Percentiles rank a stretch among this genome's conserved stretches.
Evolutionary conservation across 2,113 vertebrate genomes (phyloP).

Genomic region (Myocastor coypus): DNA sequence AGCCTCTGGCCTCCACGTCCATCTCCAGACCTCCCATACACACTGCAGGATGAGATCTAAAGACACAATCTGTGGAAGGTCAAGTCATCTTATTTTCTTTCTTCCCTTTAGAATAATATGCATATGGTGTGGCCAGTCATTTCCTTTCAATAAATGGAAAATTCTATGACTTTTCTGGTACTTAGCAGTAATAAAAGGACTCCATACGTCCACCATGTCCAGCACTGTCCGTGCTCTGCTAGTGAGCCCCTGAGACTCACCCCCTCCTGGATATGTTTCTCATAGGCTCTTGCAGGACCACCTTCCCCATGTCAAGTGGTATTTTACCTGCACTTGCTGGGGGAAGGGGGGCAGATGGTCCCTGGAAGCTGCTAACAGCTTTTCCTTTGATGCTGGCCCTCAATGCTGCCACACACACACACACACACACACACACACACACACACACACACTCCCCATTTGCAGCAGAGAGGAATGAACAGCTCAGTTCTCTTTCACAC

Average conservation of each 20-base stretch:
- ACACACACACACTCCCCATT: background rate
- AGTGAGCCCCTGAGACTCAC: background rate
- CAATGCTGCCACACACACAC: background rate
- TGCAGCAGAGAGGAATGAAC: background rate
- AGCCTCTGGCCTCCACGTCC: background rate
- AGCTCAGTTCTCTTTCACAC: background rate
- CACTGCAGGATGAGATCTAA: background rate
- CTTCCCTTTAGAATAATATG: slow-evolving; percentile 9
- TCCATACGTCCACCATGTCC: background rate
- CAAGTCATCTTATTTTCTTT: background rate
- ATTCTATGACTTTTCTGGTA: background rate
- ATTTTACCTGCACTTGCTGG: background rate
- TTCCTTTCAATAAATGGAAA: background rate
- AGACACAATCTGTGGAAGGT: background rate
- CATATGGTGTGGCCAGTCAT: background rate
- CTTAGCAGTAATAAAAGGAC: background rate
- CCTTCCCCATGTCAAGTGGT: background rate
- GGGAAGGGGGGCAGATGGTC: background rate
- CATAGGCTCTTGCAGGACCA: background rate
- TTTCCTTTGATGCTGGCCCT: background rate
- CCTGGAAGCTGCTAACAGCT: background rate
- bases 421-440: background rate
- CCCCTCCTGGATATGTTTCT: background rate
- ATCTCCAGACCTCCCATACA: background rate
- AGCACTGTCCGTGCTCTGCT: background rate